Evolutionary conservation across 2,797 vertebrate species (phyloP), one percentile per base, ranked within the genome.

Genomic region (Otolemur crassicaudatus): DNA sequence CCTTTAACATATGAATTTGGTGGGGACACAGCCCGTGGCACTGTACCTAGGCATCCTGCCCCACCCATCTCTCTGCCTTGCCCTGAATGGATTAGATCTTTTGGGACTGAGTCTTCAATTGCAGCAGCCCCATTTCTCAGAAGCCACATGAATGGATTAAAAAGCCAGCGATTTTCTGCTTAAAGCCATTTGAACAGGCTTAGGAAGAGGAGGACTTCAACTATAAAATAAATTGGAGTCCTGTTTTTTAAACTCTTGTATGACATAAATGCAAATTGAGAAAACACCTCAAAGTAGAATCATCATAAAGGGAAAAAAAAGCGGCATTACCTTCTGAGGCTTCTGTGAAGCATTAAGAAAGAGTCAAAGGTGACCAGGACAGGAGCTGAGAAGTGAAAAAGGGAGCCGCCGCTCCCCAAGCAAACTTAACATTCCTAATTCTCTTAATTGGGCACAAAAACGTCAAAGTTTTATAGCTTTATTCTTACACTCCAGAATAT

Each of bases 161-260:
- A 95, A 94, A 56, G 16, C 4, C 95, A 5, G 22, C 49, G 19
- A 58, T 80, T 88, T 90, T 81, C 56, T 94, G 40, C 82, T 70
- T 80, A 79, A 88, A 95, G 46, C 34, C 69, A 46, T 73, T 84
- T 76, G 58, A 80, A 87, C 43, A 76, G 43, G 70, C 10, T 43
- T 67, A 73, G n/a, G 27, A 34, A 75, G 22, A 88, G 73, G 69
- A 93, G 37, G 43, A 40, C 70, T 93, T 94, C 75, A 84, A 82
- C 31, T 81, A 92, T 25, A 82, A 92, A 95, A 95, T 69, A 84
- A 91, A 75, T 73, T 49, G 81, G 49, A 70, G 88, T 93, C 53
- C 29, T 19, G 8, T 31, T 84, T 95, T 90, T 65, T 16, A n/a
- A 94, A 87, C 67, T 87, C 37, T 49, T 79, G 3, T 16, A 40